Evolutionary conservation across 2,888 invertebrate species (phyloP).

Genomic region (Amiota minor): DNA sequence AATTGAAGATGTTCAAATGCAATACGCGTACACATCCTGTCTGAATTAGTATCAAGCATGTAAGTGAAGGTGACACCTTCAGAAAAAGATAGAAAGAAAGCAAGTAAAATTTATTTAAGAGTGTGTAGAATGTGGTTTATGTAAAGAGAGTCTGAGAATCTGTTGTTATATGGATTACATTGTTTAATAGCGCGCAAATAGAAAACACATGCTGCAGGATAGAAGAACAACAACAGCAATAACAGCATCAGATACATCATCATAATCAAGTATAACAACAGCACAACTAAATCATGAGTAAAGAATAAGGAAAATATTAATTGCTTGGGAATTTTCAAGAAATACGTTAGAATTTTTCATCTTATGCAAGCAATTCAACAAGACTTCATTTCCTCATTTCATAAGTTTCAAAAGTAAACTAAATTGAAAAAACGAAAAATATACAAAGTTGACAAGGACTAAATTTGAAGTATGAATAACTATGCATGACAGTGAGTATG

Average conservation of each 20-base stretch:
- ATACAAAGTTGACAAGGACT: too few relatives aligned
- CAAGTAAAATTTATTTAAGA: too few relatives aligned
- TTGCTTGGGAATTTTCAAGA: conserved; percentile 53
- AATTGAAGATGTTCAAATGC: background rate
- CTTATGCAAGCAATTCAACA: conserved; percentile 28
- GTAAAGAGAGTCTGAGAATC: too few relatives aligned
- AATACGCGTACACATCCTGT: background rate
- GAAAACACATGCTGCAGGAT: conserved; percentile 21
- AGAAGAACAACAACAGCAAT: conserved; percentile 5
- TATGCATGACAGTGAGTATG: background rate
- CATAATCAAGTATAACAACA: background rate
- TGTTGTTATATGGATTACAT: background rate
- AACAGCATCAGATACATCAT: conserved; percentile 20
- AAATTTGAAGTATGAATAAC: background rate
- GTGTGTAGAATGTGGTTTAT: too few relatives aligned
- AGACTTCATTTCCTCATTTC: background rate
- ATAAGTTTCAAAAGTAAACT: background rate
- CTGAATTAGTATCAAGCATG: background rate
- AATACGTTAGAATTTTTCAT: conserved; percentile 51
- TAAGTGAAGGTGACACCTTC: background rate
- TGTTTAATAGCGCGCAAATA: conserved; percentile 13
- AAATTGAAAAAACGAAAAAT: background rate
- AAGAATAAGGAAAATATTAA: conserved; percentile 23
- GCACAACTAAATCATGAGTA: background rate
- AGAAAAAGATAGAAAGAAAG: too few relatives aligned